Evolutionary conservation across 2,888 invertebrate genomes (phyloP), one percentile per base, ranked within the genome.

Genomic region (Athetis lepigone): DNA sequence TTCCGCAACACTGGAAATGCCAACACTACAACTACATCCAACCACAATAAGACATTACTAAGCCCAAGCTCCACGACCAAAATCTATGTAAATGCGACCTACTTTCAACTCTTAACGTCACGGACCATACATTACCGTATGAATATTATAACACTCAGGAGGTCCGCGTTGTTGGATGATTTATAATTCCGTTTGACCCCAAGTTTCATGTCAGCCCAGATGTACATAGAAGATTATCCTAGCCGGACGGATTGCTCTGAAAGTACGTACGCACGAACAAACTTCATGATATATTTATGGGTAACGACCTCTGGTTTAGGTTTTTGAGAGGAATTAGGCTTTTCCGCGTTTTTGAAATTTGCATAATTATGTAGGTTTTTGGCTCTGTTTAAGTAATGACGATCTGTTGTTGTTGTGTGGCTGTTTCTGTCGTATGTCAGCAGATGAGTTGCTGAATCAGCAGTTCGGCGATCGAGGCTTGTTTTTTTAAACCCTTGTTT

Each of bases 131-230:
- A 84, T 81, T 81, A 83, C 79, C 70, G 72, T 80, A 84, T 84
- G 56, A 79, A 80, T 80, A 83, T 83, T 87, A 85, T 79, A 90
- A 83, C 79, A 82, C 85, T 72, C 79, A 85, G 77, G 69, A 72
- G 59, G 60, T 67, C 73, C 47, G 42, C 63, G 78, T 74, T 77
- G 79, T 77, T 74, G 65, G 68, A 72, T 85, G 77, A 89, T 91
- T 86, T 88, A 81, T 80, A 85, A 91, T 90, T 90, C 90, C 74
- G 83, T 91, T 90, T 90, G 86, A 84, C 83, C 82, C 79, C 60
- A 66, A 57, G 50, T 54, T 37, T 40, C 54, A 58, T 60, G 73
- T 52, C 77, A 57, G 58, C 74, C 72, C 75, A 74, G 63, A 70
- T 69, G 69, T 68, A 74, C 62, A 65, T 70, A 64, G 42, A 16